Percentiles rank a stretch among this genome's conserved stretches.
Evolutionary conservation across 2,113 vertebrate genomes (phyloP).

Genomic region (Andinoacara biseriatus): DNA sequence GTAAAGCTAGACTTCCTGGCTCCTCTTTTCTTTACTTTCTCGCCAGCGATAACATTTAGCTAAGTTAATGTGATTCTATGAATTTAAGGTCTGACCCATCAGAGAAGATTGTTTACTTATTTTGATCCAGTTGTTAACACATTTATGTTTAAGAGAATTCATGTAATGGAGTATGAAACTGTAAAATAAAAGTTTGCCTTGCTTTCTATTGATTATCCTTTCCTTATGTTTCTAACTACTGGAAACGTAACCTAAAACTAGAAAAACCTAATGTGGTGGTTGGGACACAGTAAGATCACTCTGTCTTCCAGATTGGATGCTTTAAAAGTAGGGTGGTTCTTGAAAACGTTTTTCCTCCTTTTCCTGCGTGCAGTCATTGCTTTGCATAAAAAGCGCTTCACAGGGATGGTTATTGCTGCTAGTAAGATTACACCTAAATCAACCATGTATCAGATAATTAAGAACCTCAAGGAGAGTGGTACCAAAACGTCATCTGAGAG

Average conservation of each 20-base stretch:
- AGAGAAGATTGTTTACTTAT: slow-evolving; percentile 27
- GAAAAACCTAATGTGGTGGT: too few species aligned
- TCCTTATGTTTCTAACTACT: not conserved
- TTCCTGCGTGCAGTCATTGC: too few species aligned
- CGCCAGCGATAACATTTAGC: slow-evolving; percentile 13
- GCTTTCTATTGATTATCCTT: slow-evolving; percentile 31
- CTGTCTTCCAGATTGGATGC: too few species aligned
- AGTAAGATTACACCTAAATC: too few species aligned
- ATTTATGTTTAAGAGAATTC: slow-evolving; percentile 30
- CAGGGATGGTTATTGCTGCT: too few species aligned
- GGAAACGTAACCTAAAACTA: not conserved
- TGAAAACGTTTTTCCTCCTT: too few species aligned
- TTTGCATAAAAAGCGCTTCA: too few species aligned
- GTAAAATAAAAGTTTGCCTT: slow-evolving; percentile 62
- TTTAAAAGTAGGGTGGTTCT: too few species aligned
- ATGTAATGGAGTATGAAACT: slow-evolving; percentile 16
- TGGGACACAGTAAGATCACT: too few species aligned
- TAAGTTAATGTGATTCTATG: slow-evolving; percentile 22
- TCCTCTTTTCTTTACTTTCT: slow-evolving; percentile 14
- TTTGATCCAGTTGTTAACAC: not conserved
- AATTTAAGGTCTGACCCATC: slow-evolving; percentile 14
- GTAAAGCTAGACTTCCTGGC: slow-evolving; percentile 8
- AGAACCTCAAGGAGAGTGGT: too few species aligned
- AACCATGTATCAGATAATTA: too few species aligned
- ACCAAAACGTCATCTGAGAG: too few species aligned